phyloP scores from a whole-genome alignment of 2,797 vertebrate genomes.

The Mallotus villosus region DNA sequence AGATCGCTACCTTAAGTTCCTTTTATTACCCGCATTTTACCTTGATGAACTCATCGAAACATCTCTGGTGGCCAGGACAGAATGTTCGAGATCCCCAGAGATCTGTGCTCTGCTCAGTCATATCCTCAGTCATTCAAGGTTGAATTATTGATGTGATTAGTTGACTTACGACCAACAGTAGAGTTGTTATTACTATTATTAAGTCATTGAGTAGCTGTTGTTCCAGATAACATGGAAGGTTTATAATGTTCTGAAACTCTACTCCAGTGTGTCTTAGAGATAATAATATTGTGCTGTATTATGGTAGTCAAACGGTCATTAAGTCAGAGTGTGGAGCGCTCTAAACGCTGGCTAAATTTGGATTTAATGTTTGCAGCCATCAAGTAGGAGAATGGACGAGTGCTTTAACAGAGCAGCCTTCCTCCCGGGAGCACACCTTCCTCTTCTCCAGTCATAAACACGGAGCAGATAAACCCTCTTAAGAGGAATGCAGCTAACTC shows the following conservation, averaged over 20 bases:
- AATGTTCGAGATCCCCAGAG: background rate
- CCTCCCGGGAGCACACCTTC: constrained; percentile 22
- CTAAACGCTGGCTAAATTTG: constrained; percentile 9
- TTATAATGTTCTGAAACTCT: constrained; percentile 19
- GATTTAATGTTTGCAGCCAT: constrained; percentile 28
- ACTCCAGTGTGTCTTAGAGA: constrained; percentile 14
- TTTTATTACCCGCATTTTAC: constrained; percentile 8
- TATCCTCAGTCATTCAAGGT: constrained; percentile 3
- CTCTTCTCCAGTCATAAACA: constrained; percentile 54
- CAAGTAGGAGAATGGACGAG: constrained; percentile 31
- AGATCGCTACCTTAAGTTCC: constrained; percentile 9
- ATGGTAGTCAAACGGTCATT: constrained; percentile 16
- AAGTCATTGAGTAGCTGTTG: background rate
- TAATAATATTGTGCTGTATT: background rate
- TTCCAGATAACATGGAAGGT: constrained; percentile 9
- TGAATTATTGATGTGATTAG: background rate
- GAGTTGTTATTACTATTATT: constrained; percentile 3
- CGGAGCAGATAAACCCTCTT: constrained; percentile 46
- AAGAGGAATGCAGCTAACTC: constrained; percentile 46
- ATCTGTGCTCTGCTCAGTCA: background rate
- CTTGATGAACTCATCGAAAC: background rate
- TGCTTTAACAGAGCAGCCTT: background rate
- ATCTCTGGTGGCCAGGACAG: background rate
- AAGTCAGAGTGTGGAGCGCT: constrained; percentile 19
- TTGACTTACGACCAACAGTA: too few relatives aligned